These are phyloP conservation scores for Anthopleura xanthogrammica DNA, from an alignment of 92 coral and sea anemone genomes.

Conservation along the genomic window DNA sequence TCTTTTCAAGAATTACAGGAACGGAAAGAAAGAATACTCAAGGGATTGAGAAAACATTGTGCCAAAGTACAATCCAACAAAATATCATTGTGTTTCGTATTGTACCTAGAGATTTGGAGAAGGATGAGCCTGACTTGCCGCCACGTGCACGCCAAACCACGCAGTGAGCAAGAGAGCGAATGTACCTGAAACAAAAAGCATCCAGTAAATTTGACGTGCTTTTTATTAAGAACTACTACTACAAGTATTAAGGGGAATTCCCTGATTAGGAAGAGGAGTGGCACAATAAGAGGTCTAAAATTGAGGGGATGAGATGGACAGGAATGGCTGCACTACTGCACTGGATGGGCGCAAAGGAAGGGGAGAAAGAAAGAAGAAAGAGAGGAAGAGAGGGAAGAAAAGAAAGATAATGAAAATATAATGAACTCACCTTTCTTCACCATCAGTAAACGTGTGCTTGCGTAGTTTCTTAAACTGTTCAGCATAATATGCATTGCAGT, in stretches of 20 bases:
- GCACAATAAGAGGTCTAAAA: not conserved
- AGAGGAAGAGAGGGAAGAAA: not conserved
- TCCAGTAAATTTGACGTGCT: not conserved
- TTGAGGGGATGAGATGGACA: no score
- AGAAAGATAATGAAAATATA: no score
- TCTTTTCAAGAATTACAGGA: no score
- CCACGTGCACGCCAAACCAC: slow-evolving; percentile 92
- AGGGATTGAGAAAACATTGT: no score
- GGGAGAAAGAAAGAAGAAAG: not conserved
- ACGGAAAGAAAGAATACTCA: no score
- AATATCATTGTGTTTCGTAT: not conserved
- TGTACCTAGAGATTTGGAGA: slow-evolving; percentile 85
- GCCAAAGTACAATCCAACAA: no score
- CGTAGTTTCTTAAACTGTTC: slow-evolving; percentile 89
- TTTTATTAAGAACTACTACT: not conserved
- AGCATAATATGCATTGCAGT: slow-evolving; percentile 86
- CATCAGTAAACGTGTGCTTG: slow-evolving; percentile 76
- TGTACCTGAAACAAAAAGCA: slow-evolving; percentile 53
- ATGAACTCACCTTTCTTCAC: slow-evolving; percentile 81
- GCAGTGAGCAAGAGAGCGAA: slow-evolving; percentile 91
- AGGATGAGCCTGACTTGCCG: slow-evolving; percentile 93
- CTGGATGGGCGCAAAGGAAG: no score
- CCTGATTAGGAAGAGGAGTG: no score
- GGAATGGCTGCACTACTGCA: no score
- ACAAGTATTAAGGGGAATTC: no score